Evolutionary conservation across 2,113 vertebrate species (phyloP), one percentile per base, ranked within the genome.

Genomic region (Typhlomys cinereus): DNA sequence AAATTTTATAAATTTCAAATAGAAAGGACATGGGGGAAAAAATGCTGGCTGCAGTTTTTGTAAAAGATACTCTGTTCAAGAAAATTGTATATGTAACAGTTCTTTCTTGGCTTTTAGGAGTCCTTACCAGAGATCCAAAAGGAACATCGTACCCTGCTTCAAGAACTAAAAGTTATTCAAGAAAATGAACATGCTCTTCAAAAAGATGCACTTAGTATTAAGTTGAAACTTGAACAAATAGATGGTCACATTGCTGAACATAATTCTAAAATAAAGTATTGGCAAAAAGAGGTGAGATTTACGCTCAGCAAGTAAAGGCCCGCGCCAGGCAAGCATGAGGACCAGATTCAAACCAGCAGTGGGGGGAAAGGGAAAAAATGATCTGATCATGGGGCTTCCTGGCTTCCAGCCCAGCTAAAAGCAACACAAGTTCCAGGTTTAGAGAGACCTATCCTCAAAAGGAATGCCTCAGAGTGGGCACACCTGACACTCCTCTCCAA

Each of bases 221-320:
- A 98, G 66, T 98, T 99, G 86, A 98, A 98, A 96, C 97, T 99
- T 4, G 99, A 99, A 90, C 99, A 99, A 85, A 98, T 99, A 0
- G 98, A 99, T 17, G 97, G 98, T 69, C 98, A 97, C 86, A 98
- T 99, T 96, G 89, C 97, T 0, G 98, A 99, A 84, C 98, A 99
- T 96, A 98, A 98, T 94, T 98, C 97, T 66, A 99, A 99, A 97
- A 97, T 99, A 71, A 99, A 99, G 96, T 98, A 99, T 90, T 99
- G 99, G 99, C 98, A 99, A 62, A 99, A 98, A 97, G 99, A 99
- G 99, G 99, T 99, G 95, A 71, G 97, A 76, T 39, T 73, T 9
- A n/a, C n/a, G n/a, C n/a, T n/a, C n/a, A n/a, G n/a, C n/a, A n/a
- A n/a, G n/a, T n/a, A n/a, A n/a, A n/a, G n/a, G n/a, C n/a, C n/a